These are phyloP conservation scores for Peromyscus melanophrys DNA, from an alignment of 2,797 vertebrate species.

Conservation along the genomic window DNA sequence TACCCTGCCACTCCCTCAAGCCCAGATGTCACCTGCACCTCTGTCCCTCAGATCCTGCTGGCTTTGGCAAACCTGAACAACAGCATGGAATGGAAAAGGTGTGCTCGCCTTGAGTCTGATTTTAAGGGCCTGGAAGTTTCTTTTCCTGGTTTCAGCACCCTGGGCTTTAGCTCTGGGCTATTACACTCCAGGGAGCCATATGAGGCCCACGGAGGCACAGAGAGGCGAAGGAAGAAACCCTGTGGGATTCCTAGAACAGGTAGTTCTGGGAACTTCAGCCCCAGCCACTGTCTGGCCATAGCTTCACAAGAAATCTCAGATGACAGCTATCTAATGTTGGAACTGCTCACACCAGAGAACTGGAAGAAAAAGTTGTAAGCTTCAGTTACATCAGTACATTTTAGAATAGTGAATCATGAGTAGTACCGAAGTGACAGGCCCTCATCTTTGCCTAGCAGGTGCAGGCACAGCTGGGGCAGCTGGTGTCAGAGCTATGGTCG, in stretches of 20 bases:
- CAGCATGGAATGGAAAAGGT: not conserved
- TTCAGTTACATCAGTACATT: not conserved
- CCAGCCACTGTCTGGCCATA: not conserved
- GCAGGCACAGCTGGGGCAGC: not conserved
- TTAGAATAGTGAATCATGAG: not conserved
- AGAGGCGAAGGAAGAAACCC: not conserved
- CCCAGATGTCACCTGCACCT: not conserved
- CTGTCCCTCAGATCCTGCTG: not conserved
- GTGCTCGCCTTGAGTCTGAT: not conserved
- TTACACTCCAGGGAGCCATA: not conserved
- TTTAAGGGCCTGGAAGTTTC: not conserved
- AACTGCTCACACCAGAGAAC: not conserved
- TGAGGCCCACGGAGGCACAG: not conserved
- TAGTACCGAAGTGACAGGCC: not conserved
- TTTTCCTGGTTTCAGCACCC: conserved; percentile 4
- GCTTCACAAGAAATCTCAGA: not conserved
- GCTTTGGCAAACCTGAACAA: not conserved
- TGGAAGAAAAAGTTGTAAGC: not conserved
- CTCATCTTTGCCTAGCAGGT: not conserved
- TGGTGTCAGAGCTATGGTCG: not conserved
- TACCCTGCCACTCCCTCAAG: not conserved
- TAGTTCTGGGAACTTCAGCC: not conserved
- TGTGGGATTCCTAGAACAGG: not conserved
- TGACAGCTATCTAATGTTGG: not conserved
- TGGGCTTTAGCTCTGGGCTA: not conserved